These are phyloP conservation scores for Drosophila dunni DNA, from an alignment of 1,140 invertebrate species.

Conservation along the genomic window DNA sequence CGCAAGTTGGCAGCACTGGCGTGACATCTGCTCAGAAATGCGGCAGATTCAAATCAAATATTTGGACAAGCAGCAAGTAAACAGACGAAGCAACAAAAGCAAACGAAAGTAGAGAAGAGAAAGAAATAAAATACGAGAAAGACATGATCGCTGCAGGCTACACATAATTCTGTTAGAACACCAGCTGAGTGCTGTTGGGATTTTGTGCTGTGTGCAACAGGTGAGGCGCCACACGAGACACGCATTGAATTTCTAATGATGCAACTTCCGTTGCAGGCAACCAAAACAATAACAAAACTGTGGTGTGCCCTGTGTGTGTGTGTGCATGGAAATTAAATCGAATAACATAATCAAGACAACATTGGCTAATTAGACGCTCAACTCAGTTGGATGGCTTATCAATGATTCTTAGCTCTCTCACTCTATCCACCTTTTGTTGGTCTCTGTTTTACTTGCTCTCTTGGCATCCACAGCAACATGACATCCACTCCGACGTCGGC, in stretches of 20 bases:
- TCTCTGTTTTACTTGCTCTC: constrained; percentile 8
- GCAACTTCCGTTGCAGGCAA: constrained; percentile 58
- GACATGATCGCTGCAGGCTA: constrained; percentile 4
- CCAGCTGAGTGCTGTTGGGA: constrained; percentile 33
- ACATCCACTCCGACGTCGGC: constrained; percentile 24
- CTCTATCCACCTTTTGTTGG: constrained; percentile 6
- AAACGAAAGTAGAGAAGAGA: constrained; percentile 1
- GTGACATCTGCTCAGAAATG: neutral
- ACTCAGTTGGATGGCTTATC: constrained; percentile 60
- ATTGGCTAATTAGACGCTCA: constrained; percentile 44
- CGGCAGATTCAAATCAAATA: constrained; percentile 46
- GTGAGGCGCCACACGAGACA: constrained; percentile 46
- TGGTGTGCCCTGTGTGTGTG: neutral
- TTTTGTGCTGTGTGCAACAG: constrained; percentile 38
- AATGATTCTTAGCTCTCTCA: constrained; percentile 12
- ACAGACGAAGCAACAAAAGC: constrained; percentile 12
- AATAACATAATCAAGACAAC: constrained; percentile 51
- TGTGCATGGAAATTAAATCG: constrained; percentile 14
- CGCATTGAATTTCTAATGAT: constrained; percentile 73
- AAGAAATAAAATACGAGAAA: constrained; percentile 29
- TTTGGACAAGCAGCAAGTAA: constrained; percentile 38
- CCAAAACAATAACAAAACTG: neutral
- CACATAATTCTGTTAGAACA: constrained; percentile 30
- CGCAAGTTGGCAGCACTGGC: constrained; percentile 33
- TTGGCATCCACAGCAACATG: constrained; percentile 39